Percentiles rank a stretch among this genome's conserved stretches.
Evolutionary conservation across 2,888 invertebrate species (phyloP).

Genomic region (Cynaeus angustus): DNA sequence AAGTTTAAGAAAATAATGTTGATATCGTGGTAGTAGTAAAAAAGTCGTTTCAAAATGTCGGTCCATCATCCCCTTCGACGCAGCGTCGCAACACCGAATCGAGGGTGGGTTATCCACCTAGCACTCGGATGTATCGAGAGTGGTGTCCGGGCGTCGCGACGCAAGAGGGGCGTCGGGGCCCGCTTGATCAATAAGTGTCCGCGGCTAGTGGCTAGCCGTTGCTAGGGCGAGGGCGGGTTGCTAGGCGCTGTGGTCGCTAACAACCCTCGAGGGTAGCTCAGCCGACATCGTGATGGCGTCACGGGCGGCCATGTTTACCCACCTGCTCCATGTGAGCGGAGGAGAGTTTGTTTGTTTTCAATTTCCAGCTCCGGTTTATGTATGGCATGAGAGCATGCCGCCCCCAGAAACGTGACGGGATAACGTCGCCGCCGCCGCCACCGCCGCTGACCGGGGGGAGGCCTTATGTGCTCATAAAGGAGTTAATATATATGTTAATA

Average conservation of each 20-base stretch:
- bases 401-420: conserved; percentile 50
- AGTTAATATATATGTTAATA: conserved; percentile 71
- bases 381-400: conserved; percentile 43
- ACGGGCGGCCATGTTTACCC: conserved; percentile 72
- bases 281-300: conserved; percentile 70
- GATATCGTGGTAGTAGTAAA: no score
- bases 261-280: conserved; percentile 72
- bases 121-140: conserved; percentile 63
- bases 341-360: conserved; percentile 56
- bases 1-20: no score
- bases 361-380: conserved; percentile 49
- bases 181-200: conserved; percentile 73
- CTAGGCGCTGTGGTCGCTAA: conserved; percentile 74
- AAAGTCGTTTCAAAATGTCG: conserved; percentile 28
- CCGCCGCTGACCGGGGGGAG: conserved; percentile 11
- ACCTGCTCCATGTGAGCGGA: conserved; percentile 64
- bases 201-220: conserved; percentile 74
- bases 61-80: conserved; percentile 24
- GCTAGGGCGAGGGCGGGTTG: conserved; percentile 74
- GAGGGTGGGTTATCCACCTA: conserved; percentile 48
- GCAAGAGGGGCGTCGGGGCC: conserved; percentile 55
- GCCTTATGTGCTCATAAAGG: conserved; percentile 56
- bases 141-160: conserved; percentile 56
- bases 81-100: conserved; percentile 20
- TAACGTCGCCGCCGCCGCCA: conserved; percentile 33